A percentile compares a stretch with the other conserved stretches of the same genome.
Evolutionary conservation across 1,140 invertebrate species (phyloP).

Genomic region (Tetramorium simillimum): DNA sequence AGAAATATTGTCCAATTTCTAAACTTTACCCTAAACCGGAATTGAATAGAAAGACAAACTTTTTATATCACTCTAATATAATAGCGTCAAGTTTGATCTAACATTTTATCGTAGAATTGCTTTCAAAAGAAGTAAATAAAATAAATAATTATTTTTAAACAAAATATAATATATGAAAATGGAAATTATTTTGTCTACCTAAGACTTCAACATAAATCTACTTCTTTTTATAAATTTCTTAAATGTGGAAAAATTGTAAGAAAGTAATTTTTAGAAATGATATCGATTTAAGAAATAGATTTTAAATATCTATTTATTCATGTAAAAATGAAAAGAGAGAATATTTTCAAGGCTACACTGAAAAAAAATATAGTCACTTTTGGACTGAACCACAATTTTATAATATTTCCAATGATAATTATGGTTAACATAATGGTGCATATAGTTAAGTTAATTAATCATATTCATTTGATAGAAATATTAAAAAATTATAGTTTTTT

Average conservation of each 20-base stretch:
- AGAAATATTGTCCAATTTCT: neutral
- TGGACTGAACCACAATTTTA: too few species aligned
- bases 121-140: neutral
- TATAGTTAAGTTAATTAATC: too few species aligned
- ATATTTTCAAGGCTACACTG: neutral
- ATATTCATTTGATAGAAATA: too few species aligned
- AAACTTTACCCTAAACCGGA: neutral
- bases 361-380: too few species aligned
- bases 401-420: too few species aligned
- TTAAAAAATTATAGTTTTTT: too few species aligned
- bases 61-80: neutral
- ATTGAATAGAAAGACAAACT: neutral
- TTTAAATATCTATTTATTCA: neutral
- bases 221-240: neutral
- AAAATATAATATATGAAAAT: neutral
- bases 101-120: neutral
- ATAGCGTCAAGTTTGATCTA: neutral
- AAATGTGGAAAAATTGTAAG: too few species aligned
- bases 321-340: neutral
- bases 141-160: neutral
- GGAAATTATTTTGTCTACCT: neutral
- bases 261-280: neutral
- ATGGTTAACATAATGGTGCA: too few species aligned
- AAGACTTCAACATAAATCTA: neutral
- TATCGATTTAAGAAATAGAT: neutral